These are phyloP conservation scores for Eledone cirrhosa DNA, from an alignment of 2,888 invertebrate genomes.

Conservation along the genomic window DNA sequence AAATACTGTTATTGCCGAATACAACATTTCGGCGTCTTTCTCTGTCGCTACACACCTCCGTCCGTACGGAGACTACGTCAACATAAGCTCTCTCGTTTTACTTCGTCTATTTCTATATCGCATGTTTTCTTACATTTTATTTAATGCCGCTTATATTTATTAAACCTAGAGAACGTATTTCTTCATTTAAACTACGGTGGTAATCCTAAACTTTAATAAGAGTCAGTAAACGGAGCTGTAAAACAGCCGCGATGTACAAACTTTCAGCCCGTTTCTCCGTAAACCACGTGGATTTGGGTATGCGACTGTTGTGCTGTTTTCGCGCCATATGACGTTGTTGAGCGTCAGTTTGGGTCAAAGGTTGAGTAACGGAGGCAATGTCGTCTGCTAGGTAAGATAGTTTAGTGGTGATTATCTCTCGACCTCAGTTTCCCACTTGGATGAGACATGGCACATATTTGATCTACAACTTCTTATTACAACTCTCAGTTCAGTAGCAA, in stretches of 20 bases:
- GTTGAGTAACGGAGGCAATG: slow-evolving; percentile 38
- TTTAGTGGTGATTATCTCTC: slow-evolving; percentile 9
- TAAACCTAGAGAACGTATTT: no score
- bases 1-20: neutral
- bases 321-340: slow-evolving; percentile 56
- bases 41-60: slow-evolving; percentile 17
- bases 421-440: neutral
- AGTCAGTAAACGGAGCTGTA: no score
- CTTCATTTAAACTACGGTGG: no score
- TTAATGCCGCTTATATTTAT: no score
- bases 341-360: slow-evolving; percentile 46
- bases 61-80: neutral
- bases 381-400: slow-evolving; percentile 45
- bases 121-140: no score
- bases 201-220: no score
- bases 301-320: slow-evolving; percentile 32
- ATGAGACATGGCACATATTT: neutral
- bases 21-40: neutral
- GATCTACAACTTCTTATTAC: no score
- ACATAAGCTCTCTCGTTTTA: no score
- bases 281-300: slow-evolving; percentile 2
- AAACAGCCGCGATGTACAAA: no score
- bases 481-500: no score
- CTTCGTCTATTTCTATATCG: no score
- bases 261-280: neutral